Conservation (phyloP, 2,888 invertebrate genomes). For the Drosophila neoperkinsi region DNA sequence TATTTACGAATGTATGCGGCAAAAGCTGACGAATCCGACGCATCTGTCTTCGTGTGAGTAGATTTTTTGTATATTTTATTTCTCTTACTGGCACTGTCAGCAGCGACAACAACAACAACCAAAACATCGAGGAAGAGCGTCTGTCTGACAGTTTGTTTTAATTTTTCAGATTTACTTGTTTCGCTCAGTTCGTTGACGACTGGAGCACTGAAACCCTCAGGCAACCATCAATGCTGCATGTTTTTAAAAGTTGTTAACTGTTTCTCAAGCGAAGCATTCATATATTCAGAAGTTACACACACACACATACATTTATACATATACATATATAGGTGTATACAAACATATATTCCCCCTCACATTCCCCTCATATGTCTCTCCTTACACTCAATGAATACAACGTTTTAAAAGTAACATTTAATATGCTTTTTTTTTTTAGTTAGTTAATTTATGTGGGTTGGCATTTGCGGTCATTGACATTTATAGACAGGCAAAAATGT, state of each 20-base stretch:
- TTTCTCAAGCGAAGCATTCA: conserved; percentile 49
- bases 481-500: not conserved
- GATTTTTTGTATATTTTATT: conserved; percentile 19
- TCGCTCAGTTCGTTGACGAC: conserved; percentile 43
- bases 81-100: conserved; percentile 33
- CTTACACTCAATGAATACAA: conserved; percentile 29
- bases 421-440: conserved; percentile 9
- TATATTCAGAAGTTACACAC: conserved; percentile 47
- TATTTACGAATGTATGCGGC: not conserved
- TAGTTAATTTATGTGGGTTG: not conserved
- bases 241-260: conserved; percentile 54
- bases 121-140: conserved; percentile 13
- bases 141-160: conserved; percentile 71
- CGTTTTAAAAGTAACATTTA: conserved; percentile 13
- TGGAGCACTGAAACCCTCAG: conserved; percentile 32
- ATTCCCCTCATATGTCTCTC: not conserved
- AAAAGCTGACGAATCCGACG: conserved; percentile 44
- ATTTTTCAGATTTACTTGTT: conserved; percentile 74
- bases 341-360: not conserved
- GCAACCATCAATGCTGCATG: conserved; percentile 57
- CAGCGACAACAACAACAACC: conserved; percentile 6
- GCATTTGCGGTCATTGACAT: conserved; percentile 18
- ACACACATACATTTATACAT: conserved; percentile 1
- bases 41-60: conserved; percentile 17
- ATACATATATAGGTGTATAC: not conserved